A percentile compares a stretch with the other conserved stretches of the same genome.
These are phyloP conservation scores for Vollenhovia emeryi DNA, from an alignment of 1,140 invertebrate species.

Conservation along the genomic window DNA sequence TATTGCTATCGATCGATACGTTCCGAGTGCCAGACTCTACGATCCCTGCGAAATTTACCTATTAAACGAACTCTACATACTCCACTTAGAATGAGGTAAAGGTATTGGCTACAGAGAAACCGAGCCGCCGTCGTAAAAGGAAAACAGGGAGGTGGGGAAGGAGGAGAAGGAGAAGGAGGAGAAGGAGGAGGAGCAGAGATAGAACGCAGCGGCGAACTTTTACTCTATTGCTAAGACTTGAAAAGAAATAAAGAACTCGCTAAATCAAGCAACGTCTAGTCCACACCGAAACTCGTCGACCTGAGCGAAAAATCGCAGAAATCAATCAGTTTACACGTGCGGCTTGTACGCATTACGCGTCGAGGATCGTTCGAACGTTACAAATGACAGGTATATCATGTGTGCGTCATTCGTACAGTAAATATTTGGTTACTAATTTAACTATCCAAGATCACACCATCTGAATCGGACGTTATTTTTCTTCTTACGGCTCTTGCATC, in stretches of 20 bases:
- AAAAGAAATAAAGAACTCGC: neutral
- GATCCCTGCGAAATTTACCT: slow-evolving; percentile 48
- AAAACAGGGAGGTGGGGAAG: too few species aligned
- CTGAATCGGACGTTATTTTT: neutral
- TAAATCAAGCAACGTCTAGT: neutral
- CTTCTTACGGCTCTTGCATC: slow-evolving; percentile 8
- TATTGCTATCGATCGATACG: slow-evolving; percentile 61
- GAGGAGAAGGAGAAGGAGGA: too few species aligned
- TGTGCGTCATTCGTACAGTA: slow-evolving; percentile 21
- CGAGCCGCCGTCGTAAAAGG: slow-evolving; percentile 16
- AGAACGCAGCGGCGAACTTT: neutral
- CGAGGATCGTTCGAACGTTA: slow-evolving; percentile 13
- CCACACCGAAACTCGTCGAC: neutral
- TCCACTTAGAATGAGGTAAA: slow-evolving; percentile 45
- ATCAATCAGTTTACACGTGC: slow-evolving; percentile 23
- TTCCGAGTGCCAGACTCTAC: slow-evolving; percentile 67
- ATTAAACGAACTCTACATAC: slow-evolving; percentile 3
- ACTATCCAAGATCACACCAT: slow-evolving; percentile 11
- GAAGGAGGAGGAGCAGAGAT: slow-evolving; percentile 26
- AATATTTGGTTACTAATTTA: slow-evolving; percentile 35
- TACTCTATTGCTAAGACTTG: slow-evolving; percentile 29
- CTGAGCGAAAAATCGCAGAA: neutral
- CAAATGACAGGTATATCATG: neutral
- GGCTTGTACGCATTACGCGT: slow-evolving; percentile 30
- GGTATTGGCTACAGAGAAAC: slow-evolving; percentile 56